phyloP scores from a whole-genome alignment of 2,797 vertebrate species.

The Esox masquinongy region DNA sequence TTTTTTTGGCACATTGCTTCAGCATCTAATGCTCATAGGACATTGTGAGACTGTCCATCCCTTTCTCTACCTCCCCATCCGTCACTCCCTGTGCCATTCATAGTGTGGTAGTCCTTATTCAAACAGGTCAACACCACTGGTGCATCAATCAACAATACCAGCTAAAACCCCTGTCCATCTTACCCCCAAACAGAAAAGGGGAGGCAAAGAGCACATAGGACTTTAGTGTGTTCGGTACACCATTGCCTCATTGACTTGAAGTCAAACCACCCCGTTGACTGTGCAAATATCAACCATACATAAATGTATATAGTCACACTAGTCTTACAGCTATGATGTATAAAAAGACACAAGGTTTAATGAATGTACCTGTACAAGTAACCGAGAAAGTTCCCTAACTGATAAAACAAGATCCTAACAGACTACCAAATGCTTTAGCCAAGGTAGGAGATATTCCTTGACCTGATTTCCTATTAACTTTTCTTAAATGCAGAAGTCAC shows the following conservation, averaged over 20 bases:
- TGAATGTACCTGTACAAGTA: slow-evolving; percentile 15
- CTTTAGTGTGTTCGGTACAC: slow-evolving; percentile 1
- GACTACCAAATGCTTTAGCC: not conserved
- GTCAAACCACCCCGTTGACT: not conserved
- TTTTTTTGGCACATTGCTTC: slow-evolving; percentile 18
- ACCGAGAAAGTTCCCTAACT: not conserved
- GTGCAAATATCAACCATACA: slow-evolving; percentile 8
- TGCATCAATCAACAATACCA: slow-evolving; percentile 48
- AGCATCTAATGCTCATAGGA: slow-evolving; percentile 35
- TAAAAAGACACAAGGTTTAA: slow-evolving; percentile 12
- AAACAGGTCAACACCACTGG: slow-evolving; percentile 66
- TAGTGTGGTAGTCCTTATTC: slow-evolving; percentile 64
- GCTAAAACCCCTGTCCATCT: slow-evolving; percentile 22
- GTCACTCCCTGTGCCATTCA: slow-evolving; percentile 45
- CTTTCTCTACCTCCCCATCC: not conserved
- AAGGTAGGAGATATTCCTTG: not conserved
- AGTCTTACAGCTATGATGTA: slow-evolving; percentile 7
- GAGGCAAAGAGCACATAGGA: not conserved
- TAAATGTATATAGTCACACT: not conserved
- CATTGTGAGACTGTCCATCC: slow-evolving; percentile 20
- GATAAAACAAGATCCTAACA: not conserved
- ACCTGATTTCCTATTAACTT: not conserved
- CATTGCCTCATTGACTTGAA: not conserved
- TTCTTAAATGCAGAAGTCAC: not conserved
- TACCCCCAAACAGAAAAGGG: slow-evolving; percentile 1